Conservation (phyloP, 23 tunicate species). For the Clavelina lepadiformis region DNA sequence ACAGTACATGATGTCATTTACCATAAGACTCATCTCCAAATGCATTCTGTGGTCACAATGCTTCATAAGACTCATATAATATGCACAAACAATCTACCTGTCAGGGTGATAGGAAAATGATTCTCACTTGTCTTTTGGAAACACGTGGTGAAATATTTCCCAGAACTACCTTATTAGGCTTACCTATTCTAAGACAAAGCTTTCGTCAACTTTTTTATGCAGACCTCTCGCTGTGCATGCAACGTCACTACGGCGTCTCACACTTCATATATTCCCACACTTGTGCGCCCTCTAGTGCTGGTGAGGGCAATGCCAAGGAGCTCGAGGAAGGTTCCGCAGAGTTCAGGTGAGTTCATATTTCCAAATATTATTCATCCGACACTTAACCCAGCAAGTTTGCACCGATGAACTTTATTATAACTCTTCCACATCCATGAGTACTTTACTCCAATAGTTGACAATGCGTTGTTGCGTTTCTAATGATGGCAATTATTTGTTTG, state of each 20-base stretch:
- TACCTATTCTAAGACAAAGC: background rate
- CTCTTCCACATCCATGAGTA: no score
- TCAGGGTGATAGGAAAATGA: no score
- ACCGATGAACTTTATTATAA: no score
- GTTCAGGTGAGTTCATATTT: slow-evolving; percentile 5
- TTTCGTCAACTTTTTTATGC: background rate
- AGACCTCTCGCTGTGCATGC: slow-evolving; percentile 1
- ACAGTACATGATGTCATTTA: no score
- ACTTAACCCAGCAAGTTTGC: no score
- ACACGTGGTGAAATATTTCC: background rate
- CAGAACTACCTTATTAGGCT: background rate
- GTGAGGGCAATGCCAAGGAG: background rate
- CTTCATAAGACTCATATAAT: no score
- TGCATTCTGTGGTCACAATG: no score
- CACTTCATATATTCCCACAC: slow-evolving; percentile 6
- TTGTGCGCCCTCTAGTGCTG: background rate
- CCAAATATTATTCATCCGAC: no score
- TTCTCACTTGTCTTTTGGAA: background rate
- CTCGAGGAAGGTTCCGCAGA: slow-evolving; percentile 22
- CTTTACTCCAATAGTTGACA: no score
- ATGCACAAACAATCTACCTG: no score
- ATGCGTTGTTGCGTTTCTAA: background rate
- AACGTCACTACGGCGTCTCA: slow-evolving; percentile 1
- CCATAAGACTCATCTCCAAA: no score
- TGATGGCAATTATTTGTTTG: background rate